phyloP scores from a whole-genome alignment of 1,140 invertebrate species.

The Lucilia cuprina region DNA sequence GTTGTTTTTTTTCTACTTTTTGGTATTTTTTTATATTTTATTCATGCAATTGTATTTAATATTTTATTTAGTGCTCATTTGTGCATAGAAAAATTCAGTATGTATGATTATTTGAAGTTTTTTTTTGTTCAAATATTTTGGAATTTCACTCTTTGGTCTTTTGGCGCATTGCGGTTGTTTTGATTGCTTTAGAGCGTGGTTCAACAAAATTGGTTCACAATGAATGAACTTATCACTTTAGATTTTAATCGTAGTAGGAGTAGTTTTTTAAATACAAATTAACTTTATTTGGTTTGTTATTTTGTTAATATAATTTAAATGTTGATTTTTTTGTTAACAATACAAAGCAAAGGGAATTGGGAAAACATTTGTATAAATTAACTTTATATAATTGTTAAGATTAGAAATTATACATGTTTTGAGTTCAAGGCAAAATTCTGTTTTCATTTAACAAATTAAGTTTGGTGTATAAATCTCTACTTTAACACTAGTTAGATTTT shows the following conservation, averaged over 20 bases:
- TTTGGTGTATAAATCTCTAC: too few species aligned
- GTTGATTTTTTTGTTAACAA: too few species aligned
- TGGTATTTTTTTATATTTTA: not conserved
- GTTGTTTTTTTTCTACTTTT: not conserved
- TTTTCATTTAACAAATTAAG: too few species aligned
- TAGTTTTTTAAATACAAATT: too few species aligned
- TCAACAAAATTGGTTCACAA: constrained; percentile 36
- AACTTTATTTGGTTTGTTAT: too few species aligned
- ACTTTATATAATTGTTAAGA: too few species aligned
- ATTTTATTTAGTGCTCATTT: constrained; percentile 36
- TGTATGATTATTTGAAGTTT: not conserved
- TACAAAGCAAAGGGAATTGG: too few species aligned
- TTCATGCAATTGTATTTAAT: constrained; percentile 34
- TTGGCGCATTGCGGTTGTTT: constrained; percentile 31
- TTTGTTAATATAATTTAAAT: too few species aligned
- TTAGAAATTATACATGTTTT: too few species aligned
- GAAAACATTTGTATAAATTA: too few species aligned
- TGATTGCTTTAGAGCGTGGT: constrained; percentile 25
- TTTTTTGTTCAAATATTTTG: not conserved
- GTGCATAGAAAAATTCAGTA: constrained; percentile 15
- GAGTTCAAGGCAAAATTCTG: too few species aligned
- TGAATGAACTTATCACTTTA: constrained; percentile 34
- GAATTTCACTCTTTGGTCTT: constrained; percentile 7
- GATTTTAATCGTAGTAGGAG: not conserved
- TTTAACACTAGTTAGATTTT: too few species aligned